phyloP scores from a whole-genome alignment of 2,797 vertebrate species.

The Rhabdomys pumilio region DNA sequence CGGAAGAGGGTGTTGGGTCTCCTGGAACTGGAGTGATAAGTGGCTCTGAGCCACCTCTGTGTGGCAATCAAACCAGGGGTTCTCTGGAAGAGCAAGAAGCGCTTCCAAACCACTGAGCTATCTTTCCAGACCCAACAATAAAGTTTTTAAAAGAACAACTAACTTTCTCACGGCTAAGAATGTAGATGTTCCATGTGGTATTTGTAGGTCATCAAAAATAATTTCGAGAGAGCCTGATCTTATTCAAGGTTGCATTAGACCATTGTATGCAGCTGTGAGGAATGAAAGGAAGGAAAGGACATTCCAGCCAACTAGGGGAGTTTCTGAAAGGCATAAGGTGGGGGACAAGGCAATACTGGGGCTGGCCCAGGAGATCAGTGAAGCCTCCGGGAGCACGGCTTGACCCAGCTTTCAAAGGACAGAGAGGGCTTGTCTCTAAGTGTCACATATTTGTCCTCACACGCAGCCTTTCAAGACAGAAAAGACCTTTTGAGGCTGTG shows the following conservation, averaged over 20 bases:
- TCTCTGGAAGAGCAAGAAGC: neutral
- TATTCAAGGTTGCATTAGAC: conserved; percentile 45
- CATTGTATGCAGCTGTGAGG: neutral
- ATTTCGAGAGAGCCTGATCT: conserved; percentile 21
- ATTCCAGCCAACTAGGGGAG: neutral
- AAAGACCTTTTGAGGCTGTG: conserved; percentile 46
- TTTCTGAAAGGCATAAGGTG: neutral
- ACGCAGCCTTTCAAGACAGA: conserved; percentile 40
- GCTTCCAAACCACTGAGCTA: neutral
- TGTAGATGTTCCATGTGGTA: neutral
- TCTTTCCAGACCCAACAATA: neutral
- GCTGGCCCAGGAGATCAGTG: neutral
- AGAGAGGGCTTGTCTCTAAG: conserved; percentile 71
- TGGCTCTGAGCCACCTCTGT: neutral
- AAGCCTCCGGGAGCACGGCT: neutral
- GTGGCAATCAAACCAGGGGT: neutral
- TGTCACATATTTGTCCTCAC: conserved; percentile 47
- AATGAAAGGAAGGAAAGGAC: neutral
- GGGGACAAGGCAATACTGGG: neutral
- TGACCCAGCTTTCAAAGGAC: conserved; percentile 37
- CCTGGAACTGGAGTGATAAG: neutral
- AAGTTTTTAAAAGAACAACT: conserved; percentile 34
- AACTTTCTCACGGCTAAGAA: conserved; percentile 8
- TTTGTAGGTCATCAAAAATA: conserved; percentile 38
- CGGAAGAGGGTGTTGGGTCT: neutral